These are phyloP conservation scores for Drosophila leonis DNA, from an alignment of 2,888 invertebrate species.

Conservation along the genomic window DNA sequence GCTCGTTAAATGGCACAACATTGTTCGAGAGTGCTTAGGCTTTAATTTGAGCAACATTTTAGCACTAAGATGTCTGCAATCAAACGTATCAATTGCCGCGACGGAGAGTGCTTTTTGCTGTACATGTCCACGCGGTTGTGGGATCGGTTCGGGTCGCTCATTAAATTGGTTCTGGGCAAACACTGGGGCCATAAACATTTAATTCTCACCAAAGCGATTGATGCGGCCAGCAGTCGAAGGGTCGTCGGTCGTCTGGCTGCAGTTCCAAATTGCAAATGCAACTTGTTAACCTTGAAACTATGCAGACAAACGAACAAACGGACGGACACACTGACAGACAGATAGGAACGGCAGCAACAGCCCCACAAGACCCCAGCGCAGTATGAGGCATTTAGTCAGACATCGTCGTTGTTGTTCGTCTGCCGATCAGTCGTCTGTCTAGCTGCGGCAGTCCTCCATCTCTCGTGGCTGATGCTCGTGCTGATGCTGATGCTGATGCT, in stretches of 20 bases:
- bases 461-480: constrained; percentile 12
- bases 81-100: constrained; percentile 69
- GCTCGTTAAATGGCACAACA: constrained; percentile 33
- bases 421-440: constrained; percentile 81
- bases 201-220: constrained; percentile 80
- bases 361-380: constrained; percentile 67
- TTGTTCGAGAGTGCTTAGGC: constrained; percentile 32
- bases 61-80: constrained; percentile 35
- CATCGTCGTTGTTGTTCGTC: constrained; percentile 73
- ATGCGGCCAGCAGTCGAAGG: constrained; percentile 55
- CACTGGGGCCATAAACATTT: constrained; percentile 67
- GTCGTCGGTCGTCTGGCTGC: constrained; percentile 46
- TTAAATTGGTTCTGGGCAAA: constrained; percentile 67
- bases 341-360: constrained; percentile 45
- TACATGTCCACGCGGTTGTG: constrained; percentile 37
- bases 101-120: constrained; percentile 73
- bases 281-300: constrained; percentile 84
- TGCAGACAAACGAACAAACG: constrained; percentile 58
- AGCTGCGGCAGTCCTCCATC: constrained; percentile 57
- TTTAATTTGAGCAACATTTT: constrained; percentile 53
- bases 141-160: constrained; percentile 62
- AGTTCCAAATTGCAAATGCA: constrained; percentile 83
- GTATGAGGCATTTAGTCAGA: constrained; percentile 81
- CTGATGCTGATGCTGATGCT: neutral
- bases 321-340: constrained; percentile 40